Conservation (phyloP, 2,797 vertebrate genomes). For the Crenichthys baileyi region DNA sequence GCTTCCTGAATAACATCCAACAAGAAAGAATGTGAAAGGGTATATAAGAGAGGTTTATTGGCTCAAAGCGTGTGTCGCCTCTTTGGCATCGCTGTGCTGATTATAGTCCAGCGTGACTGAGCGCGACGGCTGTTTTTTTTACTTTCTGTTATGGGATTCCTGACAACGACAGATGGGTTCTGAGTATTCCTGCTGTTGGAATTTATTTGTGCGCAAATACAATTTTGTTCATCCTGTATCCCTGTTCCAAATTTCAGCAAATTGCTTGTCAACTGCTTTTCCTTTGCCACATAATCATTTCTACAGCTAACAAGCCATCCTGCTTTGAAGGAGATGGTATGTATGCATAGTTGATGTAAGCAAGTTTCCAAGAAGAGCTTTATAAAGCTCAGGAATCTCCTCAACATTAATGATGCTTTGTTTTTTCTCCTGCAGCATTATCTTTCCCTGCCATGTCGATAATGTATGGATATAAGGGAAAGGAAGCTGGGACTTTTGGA, state of each 20-base stretch:
- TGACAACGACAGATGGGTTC: constrained; percentile 20
- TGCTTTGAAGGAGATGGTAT: constrained; percentile 17
- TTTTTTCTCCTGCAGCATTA: constrained; percentile 31
- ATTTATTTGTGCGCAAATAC: constrained; percentile 37
- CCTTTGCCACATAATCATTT: constrained; percentile 35
- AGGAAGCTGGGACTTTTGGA: constrained; percentile 4
- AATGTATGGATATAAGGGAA: neutral
- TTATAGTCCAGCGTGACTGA: neutral
- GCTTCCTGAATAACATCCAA: neutral
- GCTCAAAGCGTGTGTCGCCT: constrained; percentile 4
- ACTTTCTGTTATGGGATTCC: constrained; percentile 17
- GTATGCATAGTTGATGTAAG: constrained; percentile 25
- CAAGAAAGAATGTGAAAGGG: no score
- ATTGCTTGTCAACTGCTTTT: constrained; percentile 37
- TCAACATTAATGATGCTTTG: constrained; percentile 5
- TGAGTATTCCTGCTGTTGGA: constrained; percentile 32
- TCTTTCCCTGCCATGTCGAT: constrained; percentile 3
- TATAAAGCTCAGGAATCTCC: constrained; percentile 27
- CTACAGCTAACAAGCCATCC: constrained; percentile 49
- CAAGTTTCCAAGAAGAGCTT: constrained; percentile 10
- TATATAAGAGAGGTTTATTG: neutral
- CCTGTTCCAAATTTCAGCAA: constrained; percentile 48
- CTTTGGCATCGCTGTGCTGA: neutral
- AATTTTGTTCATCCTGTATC: constrained; percentile 39
- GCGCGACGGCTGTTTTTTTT: neutral